Percentiles rank a stretch among this genome's conserved stretches.
Evolutionary conservation across 2,888 invertebrate genomes (phyloP).

Genomic region (Melolontha melolontha): DNA sequence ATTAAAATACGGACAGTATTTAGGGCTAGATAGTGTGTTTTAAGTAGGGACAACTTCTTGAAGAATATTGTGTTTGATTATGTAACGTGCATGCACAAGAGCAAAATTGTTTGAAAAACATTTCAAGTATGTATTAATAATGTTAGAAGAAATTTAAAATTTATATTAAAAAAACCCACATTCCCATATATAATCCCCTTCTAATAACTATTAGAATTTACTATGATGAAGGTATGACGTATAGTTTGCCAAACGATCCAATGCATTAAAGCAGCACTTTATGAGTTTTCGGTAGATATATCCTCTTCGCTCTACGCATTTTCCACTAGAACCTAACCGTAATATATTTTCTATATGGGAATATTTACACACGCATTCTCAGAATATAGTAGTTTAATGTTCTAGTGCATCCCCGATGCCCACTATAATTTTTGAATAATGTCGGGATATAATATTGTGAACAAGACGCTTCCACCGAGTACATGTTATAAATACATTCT

Average conservation of each 20-base stretch:
- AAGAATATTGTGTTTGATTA: no score
- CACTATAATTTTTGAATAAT: constrained; percentile 15
- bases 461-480: not conserved
- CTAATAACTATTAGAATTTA: not conserved
- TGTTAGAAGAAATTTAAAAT: no score
- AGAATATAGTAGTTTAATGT: constrained; percentile 32
- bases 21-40: no score
- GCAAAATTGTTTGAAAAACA: no score
- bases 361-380: constrained; percentile 35
- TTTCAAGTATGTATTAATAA: no score
- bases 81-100: no score
- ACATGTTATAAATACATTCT: not conserved
- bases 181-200: no score
- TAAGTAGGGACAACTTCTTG: no score
- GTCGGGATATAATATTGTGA: no score
- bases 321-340: constrained; percentile 34
- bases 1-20: no score
- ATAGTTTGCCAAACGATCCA: constrained; percentile 16
- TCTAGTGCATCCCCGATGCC: constrained; percentile 19
- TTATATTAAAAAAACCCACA: no score
- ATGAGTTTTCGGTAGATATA: constrained; percentile 33
- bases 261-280: constrained; percentile 33
- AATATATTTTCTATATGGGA: constrained; percentile 37
- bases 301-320: constrained; percentile 22
- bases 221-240: constrained; percentile 16